phyloP scores from a whole-genome alignment of 2,888 invertebrate species.

The Philopedon plagiatum region DNA sequence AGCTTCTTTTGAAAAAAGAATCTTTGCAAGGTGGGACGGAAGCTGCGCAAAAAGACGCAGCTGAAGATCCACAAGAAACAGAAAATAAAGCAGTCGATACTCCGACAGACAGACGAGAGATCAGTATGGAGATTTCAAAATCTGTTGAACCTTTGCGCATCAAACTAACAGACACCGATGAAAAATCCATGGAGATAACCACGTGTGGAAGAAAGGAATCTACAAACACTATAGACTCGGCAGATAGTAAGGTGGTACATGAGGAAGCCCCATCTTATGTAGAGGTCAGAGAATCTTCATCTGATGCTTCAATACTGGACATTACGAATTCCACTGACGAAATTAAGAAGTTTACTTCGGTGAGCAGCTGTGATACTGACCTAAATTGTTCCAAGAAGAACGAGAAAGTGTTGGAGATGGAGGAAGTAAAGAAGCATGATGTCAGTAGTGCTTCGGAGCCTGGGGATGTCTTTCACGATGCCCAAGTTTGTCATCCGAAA shows the following conservation, averaged over 20 bases:
- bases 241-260: neutral
- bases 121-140: constrained; percentile 20
- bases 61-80: neutral
- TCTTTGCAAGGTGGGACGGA: neutral
- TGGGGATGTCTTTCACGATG: constrained; percentile 24
- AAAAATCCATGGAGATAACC: neutral
- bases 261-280: neutral
- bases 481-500: neutral
- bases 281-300: neutral
- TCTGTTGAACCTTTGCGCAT: neutral
- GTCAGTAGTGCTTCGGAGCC: neutral
- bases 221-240: neutral
- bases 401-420: too few species aligned
- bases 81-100: neutral
- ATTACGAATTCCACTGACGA: constrained; percentile 4
- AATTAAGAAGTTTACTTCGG: constrained; percentile 26
- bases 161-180: neutral
- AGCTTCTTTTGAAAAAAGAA: neutral
- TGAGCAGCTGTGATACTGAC: constrained; percentile 28
- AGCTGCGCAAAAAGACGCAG: neutral
- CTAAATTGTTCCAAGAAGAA: constrained; percentile 6
- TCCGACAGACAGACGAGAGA: constrained; percentile 7
- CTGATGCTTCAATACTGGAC: neutral
- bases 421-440: neutral
- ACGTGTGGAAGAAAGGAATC: neutral